A percentile compares a stretch with the other conserved stretches of the same genome.
phyloP scores from a whole-genome alignment of 2,888 invertebrate species.

The Acleris emargana region DNA sequence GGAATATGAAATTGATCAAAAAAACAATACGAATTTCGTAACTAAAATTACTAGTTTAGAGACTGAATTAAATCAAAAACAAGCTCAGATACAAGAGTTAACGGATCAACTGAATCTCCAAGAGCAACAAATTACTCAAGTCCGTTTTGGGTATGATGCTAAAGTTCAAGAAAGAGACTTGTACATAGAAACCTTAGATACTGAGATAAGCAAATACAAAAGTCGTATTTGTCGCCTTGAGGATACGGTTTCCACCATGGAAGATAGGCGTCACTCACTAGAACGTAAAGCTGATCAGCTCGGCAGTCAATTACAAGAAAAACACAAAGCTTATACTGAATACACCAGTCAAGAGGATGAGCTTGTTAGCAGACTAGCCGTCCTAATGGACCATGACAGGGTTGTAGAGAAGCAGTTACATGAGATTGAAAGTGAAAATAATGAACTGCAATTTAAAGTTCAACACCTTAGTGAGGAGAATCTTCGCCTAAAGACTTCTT shows the following conservation, averaged over 20 bases:
- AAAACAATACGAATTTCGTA: conserved; percentile 65
- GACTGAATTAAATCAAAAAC: conserved; percentile 66
- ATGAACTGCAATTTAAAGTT: conserved; percentile 80
- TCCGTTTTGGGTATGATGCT: conserved; percentile 82
- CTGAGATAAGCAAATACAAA: conserved; percentile 86
- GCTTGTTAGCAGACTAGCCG: conserved; percentile 84
- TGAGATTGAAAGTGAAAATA: conserved; percentile 82
- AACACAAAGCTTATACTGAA: conserved; percentile 83
- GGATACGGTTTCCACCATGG: conserved; percentile 85
- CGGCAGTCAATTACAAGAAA: conserved; percentile 84
- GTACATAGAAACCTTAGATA: conserved; percentile 88
- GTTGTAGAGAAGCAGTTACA: conserved; percentile 85
- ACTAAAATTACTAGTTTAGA: conserved; percentile 71
- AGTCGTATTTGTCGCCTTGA: conserved; percentile 86
- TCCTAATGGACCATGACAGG: conserved; percentile 85
- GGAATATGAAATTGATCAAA: conserved; percentile 71
- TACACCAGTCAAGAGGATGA: conserved; percentile 86
- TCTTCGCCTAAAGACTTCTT: conserved; percentile 70
- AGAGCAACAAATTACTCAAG: conserved; percentile 66
- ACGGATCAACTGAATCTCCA: conserved; percentile 60
- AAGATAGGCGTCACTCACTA: conserved; percentile 83
- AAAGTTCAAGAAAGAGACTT: conserved; percentile 90
- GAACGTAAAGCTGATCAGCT: conserved; percentile 86
- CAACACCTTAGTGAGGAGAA: conserved; percentile 79
- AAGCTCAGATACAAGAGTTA: conserved; percentile 63